Base-by-base conservation (phyloP, 2,797 vertebrate species). In the Eleutherodactylus coqui region DNA sequence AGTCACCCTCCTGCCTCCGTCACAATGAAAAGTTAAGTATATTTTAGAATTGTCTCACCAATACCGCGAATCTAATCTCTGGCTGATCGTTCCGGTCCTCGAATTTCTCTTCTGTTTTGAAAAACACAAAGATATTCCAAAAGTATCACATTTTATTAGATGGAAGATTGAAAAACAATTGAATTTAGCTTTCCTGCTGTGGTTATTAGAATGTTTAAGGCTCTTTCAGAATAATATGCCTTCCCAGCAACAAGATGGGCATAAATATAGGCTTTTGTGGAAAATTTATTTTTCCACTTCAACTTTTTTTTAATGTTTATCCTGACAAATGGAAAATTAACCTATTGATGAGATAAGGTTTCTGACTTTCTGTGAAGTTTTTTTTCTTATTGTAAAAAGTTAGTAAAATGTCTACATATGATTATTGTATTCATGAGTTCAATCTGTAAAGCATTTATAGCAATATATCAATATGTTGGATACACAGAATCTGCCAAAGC, bases 121-220 rank as follows among this genome's bases (percentile, higher is more conserved):
- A 67, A 47, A 70, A 29, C n/a, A 70, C 72, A 78, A 77, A 70
- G n/a, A 77, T 78, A 47, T 83, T 87, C 75, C 34, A 9, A 45
- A 77, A 47, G 38, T 55, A 81, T 86, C 85, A 67, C 79, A 53
- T 86, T 86, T 82, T 86, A 82, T 87, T 87, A 87, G 60, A 32
- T 21, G 47, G 58, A 38, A 70, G n/a, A 87, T 83, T 87, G 85
- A 79, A 87, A 83, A 83, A 87, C 86, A 87, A 84, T 87, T 87
- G 86, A 62, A 84, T 87, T 80, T 75, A 27, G 82, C 43, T 72
- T 84, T 58, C 86, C 81, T 45, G 86, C 86, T 84, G 86, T 75
- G 82, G 6, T 79, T 84, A 79, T 87, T 79, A 84, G 75, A 84
- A 75, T 82, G 75, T 76, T 83, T 79, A 79, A 73, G 60, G 19